Evolutionary conservation across 2,888 invertebrate genomes (phyloP).

Genomic region (Marasmarcha lunaedactyla): DNA sequence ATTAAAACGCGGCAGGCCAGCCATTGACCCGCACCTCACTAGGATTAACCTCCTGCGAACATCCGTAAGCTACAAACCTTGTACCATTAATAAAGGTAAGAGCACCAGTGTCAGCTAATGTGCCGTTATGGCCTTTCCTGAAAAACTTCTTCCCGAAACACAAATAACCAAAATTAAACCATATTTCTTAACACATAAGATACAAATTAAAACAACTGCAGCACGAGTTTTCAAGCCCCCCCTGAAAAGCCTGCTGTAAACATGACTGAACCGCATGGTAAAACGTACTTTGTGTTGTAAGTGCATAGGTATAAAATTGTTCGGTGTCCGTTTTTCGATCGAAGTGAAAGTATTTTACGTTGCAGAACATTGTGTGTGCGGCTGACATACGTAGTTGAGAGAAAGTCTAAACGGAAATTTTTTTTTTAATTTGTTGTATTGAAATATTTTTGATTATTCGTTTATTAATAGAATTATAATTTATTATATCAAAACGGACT

Average conservation of each 20-base stretch:
- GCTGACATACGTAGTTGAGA: constrained; percentile 19
- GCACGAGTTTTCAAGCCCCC: constrained; percentile 38
- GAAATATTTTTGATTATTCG: no score
- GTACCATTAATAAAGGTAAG: constrained; percentile 65
- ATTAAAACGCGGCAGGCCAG: constrained; percentile 27
- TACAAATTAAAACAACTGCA: constrained; percentile 19
- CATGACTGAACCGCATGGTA: constrained; percentile 21
- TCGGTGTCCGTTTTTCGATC: constrained; percentile 29
- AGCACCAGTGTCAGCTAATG: constrained; percentile 57
- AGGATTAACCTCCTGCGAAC: constrained; percentile 19
- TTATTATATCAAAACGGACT: no score
- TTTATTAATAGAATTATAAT: no score
- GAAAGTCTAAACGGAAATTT: background rate
- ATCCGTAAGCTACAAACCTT: constrained; percentile 43
- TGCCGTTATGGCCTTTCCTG: constrained; percentile 58
- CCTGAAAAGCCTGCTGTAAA: constrained; percentile 42
- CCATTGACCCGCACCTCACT: constrained; percentile 33
- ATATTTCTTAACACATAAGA: constrained; percentile 23
- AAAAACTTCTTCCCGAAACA: constrained; percentile 45
- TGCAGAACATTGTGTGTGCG: constrained; percentile 29
- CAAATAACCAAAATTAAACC: constrained; percentile 20
- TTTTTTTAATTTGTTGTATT: no score
- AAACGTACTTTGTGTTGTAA: constrained; percentile 33
- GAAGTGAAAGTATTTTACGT: constrained; percentile 26
- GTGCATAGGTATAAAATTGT: constrained; percentile 19